phyloP scores from a whole-genome alignment of 2,113 vertebrate genomes.

The Anthoscopus minutus region DNA sequence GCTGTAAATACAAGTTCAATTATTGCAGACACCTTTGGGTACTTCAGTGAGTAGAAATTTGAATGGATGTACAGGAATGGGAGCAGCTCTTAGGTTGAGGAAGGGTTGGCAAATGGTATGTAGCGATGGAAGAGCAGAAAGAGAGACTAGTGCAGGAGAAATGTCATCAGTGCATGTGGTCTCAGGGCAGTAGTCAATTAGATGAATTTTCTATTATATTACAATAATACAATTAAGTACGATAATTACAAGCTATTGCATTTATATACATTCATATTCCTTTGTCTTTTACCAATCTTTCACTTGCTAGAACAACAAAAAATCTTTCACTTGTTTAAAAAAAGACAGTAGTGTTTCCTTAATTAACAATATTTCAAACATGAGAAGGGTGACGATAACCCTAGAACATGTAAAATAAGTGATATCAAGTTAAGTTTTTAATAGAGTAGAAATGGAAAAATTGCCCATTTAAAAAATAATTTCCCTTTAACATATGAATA shows the following conservation, averaged over 20 bases:
- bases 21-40: not conserved
- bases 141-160: not conserved
- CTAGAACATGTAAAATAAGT: not conserved
- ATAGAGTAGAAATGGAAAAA: not conserved
- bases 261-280: not conserved
- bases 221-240: not conserved
- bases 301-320: not conserved
- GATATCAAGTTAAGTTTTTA: not conserved
- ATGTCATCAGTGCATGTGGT: rapidly evolving
- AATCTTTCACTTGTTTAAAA: not conserved
- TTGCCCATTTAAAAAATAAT: not conserved
- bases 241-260: not conserved
- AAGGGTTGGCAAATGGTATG: not conserved
- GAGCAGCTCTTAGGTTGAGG: not conserved
- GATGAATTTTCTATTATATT: not conserved
- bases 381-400: not conserved
- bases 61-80: not conserved
- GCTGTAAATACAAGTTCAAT: not conserved
- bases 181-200: not conserved
- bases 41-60: not conserved
- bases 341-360: not conserved
- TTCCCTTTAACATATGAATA: not conserved
- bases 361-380: not conserved
- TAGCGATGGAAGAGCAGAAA: not conserved
- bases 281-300: not conserved